These are phyloP conservation scores for Aphelenchoides avenae DNA, from an alignment of 1,140 invertebrate species.

Conservation along the genomic window DNA sequence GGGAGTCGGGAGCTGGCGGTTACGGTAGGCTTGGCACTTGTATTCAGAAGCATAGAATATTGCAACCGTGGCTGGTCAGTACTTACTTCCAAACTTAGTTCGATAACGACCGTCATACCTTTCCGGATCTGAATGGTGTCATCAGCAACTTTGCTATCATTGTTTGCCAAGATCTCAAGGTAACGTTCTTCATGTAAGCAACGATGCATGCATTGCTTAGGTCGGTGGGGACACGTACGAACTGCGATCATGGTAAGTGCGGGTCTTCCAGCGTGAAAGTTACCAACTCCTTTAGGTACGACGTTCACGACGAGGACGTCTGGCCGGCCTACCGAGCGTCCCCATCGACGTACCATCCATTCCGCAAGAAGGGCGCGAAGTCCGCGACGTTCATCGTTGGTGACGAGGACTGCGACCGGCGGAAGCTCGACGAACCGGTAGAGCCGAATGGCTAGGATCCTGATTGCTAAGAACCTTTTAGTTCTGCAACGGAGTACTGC, in stretches of 20 bases:
- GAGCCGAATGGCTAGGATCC: no score
- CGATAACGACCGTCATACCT: conserved; percentile 49
- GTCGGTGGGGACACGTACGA: background rate
- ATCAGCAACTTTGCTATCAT: conserved; percentile 55
- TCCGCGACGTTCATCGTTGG: conserved; percentile 49
- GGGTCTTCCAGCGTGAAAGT: background rate
- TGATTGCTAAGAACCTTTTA: conserved; percentile 14
- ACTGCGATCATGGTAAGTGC: background rate
- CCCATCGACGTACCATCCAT: conserved; percentile 50
- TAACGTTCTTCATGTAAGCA: background rate
- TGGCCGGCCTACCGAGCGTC: conserved; percentile 55
- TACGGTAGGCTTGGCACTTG: no score
- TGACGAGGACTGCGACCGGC: conserved; percentile 49
- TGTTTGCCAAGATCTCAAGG: conserved; percentile 44
- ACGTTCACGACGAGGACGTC: conserved; percentile 48
- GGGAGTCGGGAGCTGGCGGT: conserved; percentile 49
- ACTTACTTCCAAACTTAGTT: conserved; percentile 30
- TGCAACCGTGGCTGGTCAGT: background rate
- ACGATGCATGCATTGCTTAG: background rate
- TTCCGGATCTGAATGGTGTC: conserved; percentile 50
- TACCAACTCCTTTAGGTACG: conserved; percentile 42
- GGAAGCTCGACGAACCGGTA: conserved; percentile 51
- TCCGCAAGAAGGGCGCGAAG: conserved; percentile 25
- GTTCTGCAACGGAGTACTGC: conserved; percentile 54
- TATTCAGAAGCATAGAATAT: background rate